A percentile compares a stretch with the other conserved stretches of the same genome.
phyloP scores from a whole-genome alignment of 2,113 vertebrate genomes.

The Oreochromis aureus region DNA sequence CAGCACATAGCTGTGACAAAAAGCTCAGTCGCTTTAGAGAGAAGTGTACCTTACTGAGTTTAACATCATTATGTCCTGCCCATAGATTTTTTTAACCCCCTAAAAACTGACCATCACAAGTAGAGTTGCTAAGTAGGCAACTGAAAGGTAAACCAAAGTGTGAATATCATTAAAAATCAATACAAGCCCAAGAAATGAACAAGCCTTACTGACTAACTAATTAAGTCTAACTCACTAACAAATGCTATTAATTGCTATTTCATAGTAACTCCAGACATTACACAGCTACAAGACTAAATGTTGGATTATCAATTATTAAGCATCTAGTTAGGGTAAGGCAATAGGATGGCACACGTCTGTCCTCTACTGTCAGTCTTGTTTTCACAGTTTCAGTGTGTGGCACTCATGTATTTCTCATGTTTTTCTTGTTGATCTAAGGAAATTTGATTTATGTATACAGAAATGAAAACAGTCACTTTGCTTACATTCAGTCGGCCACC shows the following conservation, averaged over 20 bases:
- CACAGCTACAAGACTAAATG: background rate
- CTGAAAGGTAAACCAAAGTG: background rate
- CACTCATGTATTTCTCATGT: background rate
- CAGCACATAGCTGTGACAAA: background rate
- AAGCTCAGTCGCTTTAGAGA: background rate
- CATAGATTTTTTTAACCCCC: background rate
- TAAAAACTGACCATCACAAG: background rate
- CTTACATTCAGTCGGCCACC: background rate
- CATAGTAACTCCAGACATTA: background rate
- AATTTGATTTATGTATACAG: background rate
- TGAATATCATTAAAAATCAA: background rate
- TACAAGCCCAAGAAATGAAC: background rate
- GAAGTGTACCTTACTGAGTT: background rate
- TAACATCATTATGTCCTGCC: background rate
- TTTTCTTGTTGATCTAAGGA: background rate
- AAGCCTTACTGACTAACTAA: background rate
- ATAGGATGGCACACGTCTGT: background rate
- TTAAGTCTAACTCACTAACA: background rate
- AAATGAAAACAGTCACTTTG: constrained; percentile 7
- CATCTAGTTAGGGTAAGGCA: background rate
- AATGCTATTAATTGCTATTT: background rate
- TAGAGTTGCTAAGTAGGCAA: background rate
- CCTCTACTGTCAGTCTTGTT: background rate
- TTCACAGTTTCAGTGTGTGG: background rate
- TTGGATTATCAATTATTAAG: background rate